Evolutionary conservation across 2,113 vertebrate genomes (phyloP).

Genomic region (Salminus brasiliensis): DNA sequence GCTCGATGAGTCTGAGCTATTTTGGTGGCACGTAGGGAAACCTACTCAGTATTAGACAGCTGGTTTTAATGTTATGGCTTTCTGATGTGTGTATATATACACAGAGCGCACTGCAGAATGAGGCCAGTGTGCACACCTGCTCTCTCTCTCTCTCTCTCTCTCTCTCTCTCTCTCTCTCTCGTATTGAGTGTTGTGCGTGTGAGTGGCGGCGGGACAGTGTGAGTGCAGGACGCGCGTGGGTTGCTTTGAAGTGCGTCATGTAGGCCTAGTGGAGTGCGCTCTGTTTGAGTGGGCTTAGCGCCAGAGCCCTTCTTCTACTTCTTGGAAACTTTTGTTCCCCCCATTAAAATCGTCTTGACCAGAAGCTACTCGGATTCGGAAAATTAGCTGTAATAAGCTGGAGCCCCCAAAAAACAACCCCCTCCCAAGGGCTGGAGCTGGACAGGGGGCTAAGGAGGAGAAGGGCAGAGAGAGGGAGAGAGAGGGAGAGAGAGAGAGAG

Average conservation of each 20-base stretch:
- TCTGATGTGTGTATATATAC: neutral
- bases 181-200: slow-evolving; percentile 14
- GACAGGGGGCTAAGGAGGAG: slow-evolving; percentile 29
- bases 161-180: neutral
- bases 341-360: slow-evolving; percentile 35
- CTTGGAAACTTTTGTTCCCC: slow-evolving; percentile 44
- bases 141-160: neutral
- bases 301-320: slow-evolving; percentile 39
- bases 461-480: slow-evolving; percentile 29
- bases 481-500: slow-evolving; percentile 7
- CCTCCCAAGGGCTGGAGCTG: slow-evolving; percentile 27
- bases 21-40: too few species aligned
- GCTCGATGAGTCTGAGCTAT: too few species aligned
- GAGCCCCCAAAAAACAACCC: slow-evolving; percentile 34
- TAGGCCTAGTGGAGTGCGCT: slow-evolving; percentile 17
- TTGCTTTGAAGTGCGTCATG: slow-evolving; percentile 49
- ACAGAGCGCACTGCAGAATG: neutral
- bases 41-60: neutral
- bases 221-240: slow-evolving; percentile 12
- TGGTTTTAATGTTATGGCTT: neutral
- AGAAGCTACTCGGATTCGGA: slow-evolving; percentile 49
- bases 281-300: slow-evolving; percentile 48
- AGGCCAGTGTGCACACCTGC: neutral
- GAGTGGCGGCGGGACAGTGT: neutral
- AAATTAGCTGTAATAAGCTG: slow-evolving; percentile 57